Conservation (phyloP, 2,888 invertebrate genomes). For the Phengaris alcon region DNA sequence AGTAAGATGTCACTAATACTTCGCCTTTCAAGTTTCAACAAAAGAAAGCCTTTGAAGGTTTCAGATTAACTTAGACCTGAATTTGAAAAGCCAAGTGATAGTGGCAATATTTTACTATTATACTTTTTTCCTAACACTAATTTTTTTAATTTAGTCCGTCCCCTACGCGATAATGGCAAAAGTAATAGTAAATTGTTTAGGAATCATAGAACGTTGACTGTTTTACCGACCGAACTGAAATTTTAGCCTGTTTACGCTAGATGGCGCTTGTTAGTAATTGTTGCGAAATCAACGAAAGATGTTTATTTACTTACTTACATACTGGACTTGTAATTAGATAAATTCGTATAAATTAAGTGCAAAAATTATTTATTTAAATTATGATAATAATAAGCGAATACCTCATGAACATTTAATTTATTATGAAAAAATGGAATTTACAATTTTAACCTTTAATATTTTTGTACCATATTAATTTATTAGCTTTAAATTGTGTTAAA, state of each 20-base stretch:
- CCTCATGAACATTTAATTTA: neutral
- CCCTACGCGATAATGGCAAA: neutral
- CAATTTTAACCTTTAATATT: neutral
- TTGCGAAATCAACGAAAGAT: neutral
- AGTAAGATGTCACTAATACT: neutral
- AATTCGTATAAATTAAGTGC: neutral
- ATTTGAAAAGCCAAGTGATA: too few species aligned
- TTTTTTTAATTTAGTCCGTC: neutral
- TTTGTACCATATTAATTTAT: slow-evolving; percentile 3
- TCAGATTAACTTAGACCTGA: neutral
- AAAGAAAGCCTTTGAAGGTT: neutral
- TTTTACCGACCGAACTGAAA: neutral
- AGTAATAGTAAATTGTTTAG: neutral
- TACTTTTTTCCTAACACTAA: neutral
- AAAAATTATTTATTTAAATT: slow-evolving; percentile 15
- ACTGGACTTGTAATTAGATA: neutral
- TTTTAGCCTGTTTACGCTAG: neutral
- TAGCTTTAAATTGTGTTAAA: slow-evolving; percentile 1
- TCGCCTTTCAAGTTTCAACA: too few species aligned
- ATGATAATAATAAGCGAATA: neutral
- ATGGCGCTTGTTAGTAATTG: neutral
- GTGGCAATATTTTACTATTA: too few species aligned
- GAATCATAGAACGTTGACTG: neutral
- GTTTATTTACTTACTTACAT: neutral
- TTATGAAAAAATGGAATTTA: slow-evolving; percentile 10